Base-by-base conservation (phyloP, 1,140 invertebrate genomes). In the Cotesia typhae region DNA sequence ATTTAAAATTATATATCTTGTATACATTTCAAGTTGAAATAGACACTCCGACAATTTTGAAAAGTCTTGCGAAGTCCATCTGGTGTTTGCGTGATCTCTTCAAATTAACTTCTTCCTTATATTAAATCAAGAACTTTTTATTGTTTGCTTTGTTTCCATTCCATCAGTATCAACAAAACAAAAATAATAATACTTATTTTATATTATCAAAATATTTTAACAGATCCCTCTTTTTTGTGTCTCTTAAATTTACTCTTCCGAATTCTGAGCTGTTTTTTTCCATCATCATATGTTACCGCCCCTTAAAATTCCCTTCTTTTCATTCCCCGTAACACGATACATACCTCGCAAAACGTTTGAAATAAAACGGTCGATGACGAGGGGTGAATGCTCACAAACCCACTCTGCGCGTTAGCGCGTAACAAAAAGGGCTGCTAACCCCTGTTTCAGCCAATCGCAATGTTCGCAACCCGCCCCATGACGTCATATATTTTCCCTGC, bases 51-150 rank as follows among this genome's bases (percentile, higher is more conserved):
- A 60, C 63, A 9, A 53, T 68, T 55, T 35, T 28, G 47, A 38
- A 75, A 61, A 75, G 69, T 78, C 78, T 67, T 35, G 41, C 80
- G 81, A 74, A 69, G 79, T 81, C 83, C 85, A 87, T 85, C 85
- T 87, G 85, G 84, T 82, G 81, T 80, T 79, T 85, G 83, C 85
- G 84, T 85, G 85, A 85, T 81, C 85, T 84, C 80, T 79, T 78
- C 78, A 79, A 84, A 85, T 85, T 85, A 85, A 82, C 81, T 20
- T 60, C 52, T 52, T 51, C 53, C 64, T 41, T 12, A 35, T 67
- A 12, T 9, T 7, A 66, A 66, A 41, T 66, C 14, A 66, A 66
- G 14, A 12, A 53, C 28, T 53, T 36, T 67, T 67, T 47, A 65
- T 47, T 47, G 6, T 10, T 47, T 7, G 41, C 41, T 10, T 47